Conservation (phyloP, 1,140 invertebrate genomes). For the Caenorhabditis briggsae region DNA sequence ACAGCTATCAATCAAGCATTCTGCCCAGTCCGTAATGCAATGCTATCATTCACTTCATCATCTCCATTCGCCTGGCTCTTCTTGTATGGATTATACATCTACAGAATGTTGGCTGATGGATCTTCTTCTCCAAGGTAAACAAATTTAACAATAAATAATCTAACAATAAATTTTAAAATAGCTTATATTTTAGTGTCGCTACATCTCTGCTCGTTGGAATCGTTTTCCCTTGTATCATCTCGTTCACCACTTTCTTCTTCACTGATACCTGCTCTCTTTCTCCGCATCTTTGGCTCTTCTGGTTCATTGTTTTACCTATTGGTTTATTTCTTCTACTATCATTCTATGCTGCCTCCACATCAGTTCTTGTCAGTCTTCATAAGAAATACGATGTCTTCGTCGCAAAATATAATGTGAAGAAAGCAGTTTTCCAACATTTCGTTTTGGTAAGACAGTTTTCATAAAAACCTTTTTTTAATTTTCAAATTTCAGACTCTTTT, state of each 20-base stretch:
- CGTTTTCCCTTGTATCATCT: constrained; percentile 60
- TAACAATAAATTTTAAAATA: neutral
- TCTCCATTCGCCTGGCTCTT: constrained; percentile 66
- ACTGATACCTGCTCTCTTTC: constrained; percentile 52
- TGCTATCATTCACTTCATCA: constrained; percentile 64
- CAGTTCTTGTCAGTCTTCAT: constrained; percentile 63
- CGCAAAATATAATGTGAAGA: constrained; percentile 57
- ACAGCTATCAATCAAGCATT: constrained; percentile 58
- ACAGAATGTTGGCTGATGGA: constrained; percentile 63
- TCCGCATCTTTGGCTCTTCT: constrained; percentile 58
- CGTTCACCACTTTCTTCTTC: constrained; percentile 58
- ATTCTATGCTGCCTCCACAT: constrained; percentile 67
- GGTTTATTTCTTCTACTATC: constrained; percentile 62
- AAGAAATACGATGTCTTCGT: constrained; percentile 63
- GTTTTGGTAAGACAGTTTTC: constrained; percentile 41
- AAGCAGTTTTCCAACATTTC: constrained; percentile 61
- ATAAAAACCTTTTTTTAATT: neutral
- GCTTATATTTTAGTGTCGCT: constrained; percentile 38
- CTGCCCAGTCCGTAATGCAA: constrained; percentile 65
- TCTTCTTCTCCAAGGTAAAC: constrained; percentile 42
- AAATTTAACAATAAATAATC: neutral
- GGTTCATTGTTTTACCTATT: constrained; percentile 63
- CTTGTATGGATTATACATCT: constrained; percentile 64
- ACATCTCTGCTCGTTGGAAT: constrained; percentile 62
- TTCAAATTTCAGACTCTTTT: constrained; percentile 48